Conservation (phyloP, 2,113 vertebrate species). For the Lasiurus borealis region DNA sequence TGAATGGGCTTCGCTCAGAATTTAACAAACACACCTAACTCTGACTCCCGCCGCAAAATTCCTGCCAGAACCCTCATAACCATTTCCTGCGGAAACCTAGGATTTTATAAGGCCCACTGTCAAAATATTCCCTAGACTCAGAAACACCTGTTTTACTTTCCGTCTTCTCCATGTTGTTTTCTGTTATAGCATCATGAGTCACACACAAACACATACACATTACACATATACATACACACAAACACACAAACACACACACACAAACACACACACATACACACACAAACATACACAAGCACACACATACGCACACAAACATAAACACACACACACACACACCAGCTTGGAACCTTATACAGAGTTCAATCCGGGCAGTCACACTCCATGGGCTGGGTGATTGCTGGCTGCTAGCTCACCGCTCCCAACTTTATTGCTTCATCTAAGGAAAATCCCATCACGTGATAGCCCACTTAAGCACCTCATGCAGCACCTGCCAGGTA, state of each 20-base stretch:
- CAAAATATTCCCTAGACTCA: background rate
- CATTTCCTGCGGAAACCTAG: background rate
- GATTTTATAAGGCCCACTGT: background rate
- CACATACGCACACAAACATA: background rate
- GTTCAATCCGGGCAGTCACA: background rate
- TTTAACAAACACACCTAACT: background rate
- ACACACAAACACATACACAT: background rate
- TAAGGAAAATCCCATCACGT: too few species aligned
- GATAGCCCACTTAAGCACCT: background rate
- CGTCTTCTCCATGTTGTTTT: background rate
- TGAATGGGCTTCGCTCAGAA: background rate
- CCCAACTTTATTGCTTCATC: background rate
- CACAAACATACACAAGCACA: too few species aligned
- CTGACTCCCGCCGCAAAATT: background rate
- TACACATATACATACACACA: background rate
- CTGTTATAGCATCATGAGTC: fast-evolving
- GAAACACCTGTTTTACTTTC: background rate
- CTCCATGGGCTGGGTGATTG: background rate
- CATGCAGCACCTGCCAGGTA: background rate
- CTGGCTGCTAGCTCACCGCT: background rate
- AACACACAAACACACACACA: background rate
- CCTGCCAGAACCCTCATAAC: background rate
- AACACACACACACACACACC: background rate
- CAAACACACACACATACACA: background rate
- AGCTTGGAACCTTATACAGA: fast-evolving